Evolutionary conservation across 2,888 invertebrate species (phyloP).

Genomic region (Coelopa pilipes): DNA sequence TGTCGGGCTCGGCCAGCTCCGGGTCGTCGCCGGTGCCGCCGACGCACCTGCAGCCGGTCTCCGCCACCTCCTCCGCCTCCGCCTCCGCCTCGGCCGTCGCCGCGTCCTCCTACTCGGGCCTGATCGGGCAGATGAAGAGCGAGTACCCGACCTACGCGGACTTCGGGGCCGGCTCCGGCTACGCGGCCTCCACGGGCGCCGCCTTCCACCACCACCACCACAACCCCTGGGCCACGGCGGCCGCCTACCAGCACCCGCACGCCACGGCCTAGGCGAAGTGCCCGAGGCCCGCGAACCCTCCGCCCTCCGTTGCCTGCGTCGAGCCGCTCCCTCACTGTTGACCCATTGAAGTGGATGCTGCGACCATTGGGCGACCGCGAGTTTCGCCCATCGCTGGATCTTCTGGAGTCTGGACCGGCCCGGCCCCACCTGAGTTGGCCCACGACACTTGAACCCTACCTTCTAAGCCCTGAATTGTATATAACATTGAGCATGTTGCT

Average conservation of each 20-base stretch:
- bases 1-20: conserved; percentile 48
- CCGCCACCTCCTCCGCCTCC: conserved; percentile 31
- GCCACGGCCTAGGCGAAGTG: conserved; percentile 53
- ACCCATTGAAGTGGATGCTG: not conserved
- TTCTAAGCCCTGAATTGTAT: conserved; percentile 28
- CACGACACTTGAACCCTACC: conserved; percentile 38
- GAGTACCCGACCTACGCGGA: conserved; percentile 58
- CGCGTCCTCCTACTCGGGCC: conserved; percentile 46
- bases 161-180: conserved; percentile 50
- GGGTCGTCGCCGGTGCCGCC: conserved; percentile 33
- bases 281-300: too few relatives aligned
- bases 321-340: not conserved
- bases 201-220: conserved; percentile 48
- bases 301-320: not conserved
- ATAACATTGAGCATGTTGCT: not conserved
- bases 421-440: not conserved
- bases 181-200: conserved; percentile 47
- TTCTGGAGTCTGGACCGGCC: not conserved
- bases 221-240: conserved; percentile 59
- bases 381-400: not conserved
- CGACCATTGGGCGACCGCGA: not conserved
- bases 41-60: conserved; percentile 19
- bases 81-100: conserved; percentile 45
- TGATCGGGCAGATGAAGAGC: conserved; percentile 56
- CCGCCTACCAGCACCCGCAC: conserved; percentile 57